These are phyloP conservation scores for Metridium senile DNA, from an alignment of 92 coral and sea anemone species.

Conservation along the genomic window DNA sequence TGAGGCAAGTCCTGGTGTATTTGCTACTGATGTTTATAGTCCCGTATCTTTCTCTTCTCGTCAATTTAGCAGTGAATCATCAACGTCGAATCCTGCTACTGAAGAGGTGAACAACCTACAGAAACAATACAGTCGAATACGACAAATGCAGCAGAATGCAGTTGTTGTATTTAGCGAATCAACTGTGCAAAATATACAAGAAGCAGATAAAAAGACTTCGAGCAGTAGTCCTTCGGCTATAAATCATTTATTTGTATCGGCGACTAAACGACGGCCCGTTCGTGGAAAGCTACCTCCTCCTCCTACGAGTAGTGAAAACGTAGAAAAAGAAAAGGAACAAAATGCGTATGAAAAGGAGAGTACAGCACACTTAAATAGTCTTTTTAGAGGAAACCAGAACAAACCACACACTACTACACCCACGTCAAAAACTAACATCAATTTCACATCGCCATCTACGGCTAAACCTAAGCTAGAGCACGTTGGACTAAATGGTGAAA, in stretches of 20 bases:
- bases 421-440: background rate
- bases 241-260: conserved; percentile 92
- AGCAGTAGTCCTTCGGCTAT: conserved; percentile 83
- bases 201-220: conserved; percentile 66
- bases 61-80: conserved; percentile 54
- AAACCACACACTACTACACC: conserved; percentile 30
- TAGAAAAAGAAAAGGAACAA: conserved; percentile 47
- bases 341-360: conserved; percentile 83
- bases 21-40: conserved; percentile 84
- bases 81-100: conserved; percentile 23
- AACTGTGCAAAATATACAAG: conserved; percentile 85
- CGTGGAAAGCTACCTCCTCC: conserved; percentile 53
- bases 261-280: conserved; percentile 62
- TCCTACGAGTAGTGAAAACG: conserved; percentile 35
- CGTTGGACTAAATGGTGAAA: conserved; percentile 81
- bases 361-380: conserved; percentile 78
- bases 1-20: conserved; percentile 89
- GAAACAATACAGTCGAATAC: conserved; percentile 90
- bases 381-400: conserved; percentile 85
- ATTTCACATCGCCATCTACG: background rate
- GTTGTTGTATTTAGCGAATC: conserved; percentile 95
- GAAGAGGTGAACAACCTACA: conserved; percentile 77
- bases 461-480: conserved; percentile 68
- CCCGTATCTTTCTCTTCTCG: conserved; percentile 70
- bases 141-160: conserved; percentile 96